These are phyloP conservation scores for Huso huso DNA, from an alignment of 2,797 vertebrate species.

Conservation along the genomic window DNA sequence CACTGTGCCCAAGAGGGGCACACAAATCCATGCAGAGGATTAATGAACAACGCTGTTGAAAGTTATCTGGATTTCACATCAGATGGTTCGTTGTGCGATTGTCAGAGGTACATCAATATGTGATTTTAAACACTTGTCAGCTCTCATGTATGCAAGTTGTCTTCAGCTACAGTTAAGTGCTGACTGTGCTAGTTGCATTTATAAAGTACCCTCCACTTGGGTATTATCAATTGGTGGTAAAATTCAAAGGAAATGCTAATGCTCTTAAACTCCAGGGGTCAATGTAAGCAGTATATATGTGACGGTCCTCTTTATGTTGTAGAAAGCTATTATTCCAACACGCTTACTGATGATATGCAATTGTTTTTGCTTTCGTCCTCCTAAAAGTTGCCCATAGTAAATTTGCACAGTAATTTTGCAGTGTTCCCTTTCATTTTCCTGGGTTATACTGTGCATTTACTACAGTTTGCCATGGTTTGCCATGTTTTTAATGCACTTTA, in stretches of 20 bases:
- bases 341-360: slow-evolving; percentile 13
- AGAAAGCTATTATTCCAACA: slow-evolving; percentile 38
- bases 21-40: background rate
- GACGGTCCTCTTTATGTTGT: slow-evolving; percentile 38
- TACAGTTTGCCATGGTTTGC: background rate
- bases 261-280: slow-evolving; percentile 37
- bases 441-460: background rate
- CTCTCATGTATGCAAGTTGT: slow-evolving; percentile 9
- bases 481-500: background rate
- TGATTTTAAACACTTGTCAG: slow-evolving; percentile 22
- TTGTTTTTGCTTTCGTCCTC: background rate
- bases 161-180: slow-evolving; percentile 24
- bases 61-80: slow-evolving; percentile 33
- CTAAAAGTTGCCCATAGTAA: background rate
- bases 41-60: no score
- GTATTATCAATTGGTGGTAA: background rate
- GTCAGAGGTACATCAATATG: slow-evolving; percentile 8
- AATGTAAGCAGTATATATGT: slow-evolving; percentile 39
- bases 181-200: slow-evolving; percentile 32
- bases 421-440: background rate
- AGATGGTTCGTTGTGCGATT: slow-evolving; percentile 30
- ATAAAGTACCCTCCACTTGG: slow-evolving; percentile 32
- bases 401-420: background rate
- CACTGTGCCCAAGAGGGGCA: background rate
- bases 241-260: slow-evolving; percentile 31